These are phyloP conservation scores for Drosophila eohydei DNA, from an alignment of 2,888 invertebrate species.

Conservation along the genomic window DNA sequence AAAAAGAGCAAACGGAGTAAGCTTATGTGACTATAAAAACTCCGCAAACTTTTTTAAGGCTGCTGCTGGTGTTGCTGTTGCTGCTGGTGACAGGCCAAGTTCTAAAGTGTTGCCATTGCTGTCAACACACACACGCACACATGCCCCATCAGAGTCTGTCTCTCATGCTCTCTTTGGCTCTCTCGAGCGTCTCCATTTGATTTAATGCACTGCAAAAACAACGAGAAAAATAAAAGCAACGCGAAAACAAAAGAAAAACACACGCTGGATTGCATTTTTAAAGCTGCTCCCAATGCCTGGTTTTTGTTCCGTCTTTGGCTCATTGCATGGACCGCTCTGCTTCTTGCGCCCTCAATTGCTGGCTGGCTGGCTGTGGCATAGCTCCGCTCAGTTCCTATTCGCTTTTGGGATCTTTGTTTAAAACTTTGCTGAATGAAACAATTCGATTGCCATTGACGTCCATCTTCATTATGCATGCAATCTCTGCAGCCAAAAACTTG, in stretches of 20 bases:
- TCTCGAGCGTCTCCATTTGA: slow-evolving; percentile 26
- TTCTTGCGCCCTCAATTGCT: slow-evolving; percentile 14
- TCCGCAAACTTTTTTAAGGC: slow-evolving; percentile 30
- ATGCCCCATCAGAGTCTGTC: slow-evolving; percentile 5
- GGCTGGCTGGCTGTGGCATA: slow-evolving; percentile 31
- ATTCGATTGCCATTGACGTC: slow-evolving; percentile 62
- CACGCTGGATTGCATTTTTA: slow-evolving; percentile 45
- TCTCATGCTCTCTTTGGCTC: background rate
- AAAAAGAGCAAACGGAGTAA: slow-evolving; percentile 15
- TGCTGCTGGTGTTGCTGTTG: slow-evolving; percentile 9
- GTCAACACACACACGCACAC: slow-evolving; percentile 30
- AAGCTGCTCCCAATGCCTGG: slow-evolving; percentile 18
- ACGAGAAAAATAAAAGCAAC: background rate
- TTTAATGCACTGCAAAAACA: slow-evolving; percentile 43
- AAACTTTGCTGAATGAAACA: slow-evolving; percentile 52
- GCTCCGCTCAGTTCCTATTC: slow-evolving; percentile 30
- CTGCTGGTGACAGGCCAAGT: slow-evolving; percentile 42
- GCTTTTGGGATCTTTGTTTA: slow-evolving; percentile 33
- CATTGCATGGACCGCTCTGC: background rate
- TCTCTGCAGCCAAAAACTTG: slow-evolving; percentile 48
- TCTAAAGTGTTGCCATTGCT: slow-evolving; percentile 46
- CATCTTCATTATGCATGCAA: slow-evolving; percentile 74
- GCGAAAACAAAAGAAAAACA: background rate
- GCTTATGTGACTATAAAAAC: slow-evolving; percentile 42
- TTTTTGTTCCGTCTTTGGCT: background rate